Evolutionary conservation across 2,797 vertebrate genomes (phyloP), one percentile per base, ranked within the genome.

Genomic region (Micrastur ruficollis): DNA sequence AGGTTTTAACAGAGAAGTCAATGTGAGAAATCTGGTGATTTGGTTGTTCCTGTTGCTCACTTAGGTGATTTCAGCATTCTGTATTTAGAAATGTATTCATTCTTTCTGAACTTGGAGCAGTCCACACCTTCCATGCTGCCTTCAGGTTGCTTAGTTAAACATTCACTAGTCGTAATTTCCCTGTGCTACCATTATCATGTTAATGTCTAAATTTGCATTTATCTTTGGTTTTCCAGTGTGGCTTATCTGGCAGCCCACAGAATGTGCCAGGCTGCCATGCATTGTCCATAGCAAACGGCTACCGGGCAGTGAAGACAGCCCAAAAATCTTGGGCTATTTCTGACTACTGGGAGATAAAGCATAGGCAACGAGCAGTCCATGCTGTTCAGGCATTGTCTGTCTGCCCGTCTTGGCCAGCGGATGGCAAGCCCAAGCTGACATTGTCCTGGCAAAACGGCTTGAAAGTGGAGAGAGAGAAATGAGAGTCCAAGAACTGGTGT

Each of bases 311-410:
- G 63, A n/a, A 83, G 52, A 7, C 72, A 58, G 59, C 14, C 26
- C 55, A 19, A 59, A 86, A 58, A 78, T 55, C 34, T 47, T 31
- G 9, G 31, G 40, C 17, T 63, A 7, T 26, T 80, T 22, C 29
- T 53, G 22, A 16, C 47, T 66, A 9, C 50, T 47, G 36, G 47
- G 46, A 80, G 59, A 40, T 11, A 12, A 65, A n/a, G 12, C 52
- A n/a, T 9, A 21, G 52, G 52, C 2, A 3, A 14, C 10, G 42
- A 62, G n/a, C 62, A 81, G 49, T 34, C 34, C 1, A 0, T 71
- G 25, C 53, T 65, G 74, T 52, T 52, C 61, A 44, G n/a, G 12
- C 47, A 20, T 66, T 1, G 0, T 34, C 52, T 50, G 8, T 36
- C 50, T 76, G 46, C 46, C 26, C 18, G 63, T 66, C 44, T 81